Evolutionary conservation across 1,140 invertebrate genomes (phyloP), one percentile per base, ranked within the genome.

Genomic region (Heliothis virescens): DNA sequence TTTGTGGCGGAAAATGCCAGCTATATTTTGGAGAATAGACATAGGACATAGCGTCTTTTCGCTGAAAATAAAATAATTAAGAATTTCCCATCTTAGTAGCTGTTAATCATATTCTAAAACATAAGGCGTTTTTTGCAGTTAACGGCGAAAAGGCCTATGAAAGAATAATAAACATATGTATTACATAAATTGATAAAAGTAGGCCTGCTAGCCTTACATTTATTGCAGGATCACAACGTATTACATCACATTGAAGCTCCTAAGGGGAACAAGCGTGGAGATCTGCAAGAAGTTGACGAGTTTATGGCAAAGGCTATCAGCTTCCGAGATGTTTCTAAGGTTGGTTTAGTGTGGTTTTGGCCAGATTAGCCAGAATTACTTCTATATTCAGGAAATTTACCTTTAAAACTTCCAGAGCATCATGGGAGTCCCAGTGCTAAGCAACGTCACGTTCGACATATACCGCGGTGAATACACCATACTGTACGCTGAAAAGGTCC

Each of bases 241-340:
- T 73, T 94, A 21, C 86, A 80, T 16, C 65, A 34, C 16, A 87
- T 92, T 3, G 80, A 86, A 50, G 83, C 60, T 1, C 91, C 88
- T 0, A 82, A 83, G 13, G 86, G 87, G 1, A 84, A 63, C 16
- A 90, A 92, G 52, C 79, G 87, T 3, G 88, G 88, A 1, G 86
- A 86, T 7, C 82, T 94, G 7, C 92, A 94, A 72, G 91, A 92
- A 82, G 90, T 94, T 0, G 91, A 94, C 52, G 91, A 93, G 9
- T 82, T 93, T 12, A 82, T 90, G 0, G 92, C 92, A 5, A 93
- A 93, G 71, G 91, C 91, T 26, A 89, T 93, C 16, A 92, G 88
- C 73, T 89, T 94, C 21, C 80, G 87, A 7, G 86, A 87, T 60
- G 90, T 93, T 15, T 87, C 89, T 1, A 93, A 93, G 87, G 92